phyloP scores from a whole-genome alignment of 2,797 vertebrate genomes.

The Orientallactaga sibirica region DNA sequence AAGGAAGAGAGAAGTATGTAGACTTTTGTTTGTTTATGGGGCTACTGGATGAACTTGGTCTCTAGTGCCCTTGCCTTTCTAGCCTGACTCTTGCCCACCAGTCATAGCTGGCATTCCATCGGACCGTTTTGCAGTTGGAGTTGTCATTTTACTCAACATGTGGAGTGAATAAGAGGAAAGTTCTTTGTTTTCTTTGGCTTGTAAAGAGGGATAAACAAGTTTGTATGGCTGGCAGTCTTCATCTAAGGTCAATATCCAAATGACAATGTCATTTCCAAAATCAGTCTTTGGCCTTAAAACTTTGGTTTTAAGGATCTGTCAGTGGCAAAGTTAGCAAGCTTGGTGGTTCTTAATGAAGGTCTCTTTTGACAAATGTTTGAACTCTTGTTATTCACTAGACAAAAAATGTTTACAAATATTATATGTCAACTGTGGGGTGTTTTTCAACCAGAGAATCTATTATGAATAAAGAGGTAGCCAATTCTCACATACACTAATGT shows the following conservation, averaged over 20 bases:
- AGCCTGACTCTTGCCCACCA: neutral
- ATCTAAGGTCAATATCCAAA: conserved; percentile 40
- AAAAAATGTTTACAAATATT: conserved; percentile 24
- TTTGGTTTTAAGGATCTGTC: conserved; percentile 23
- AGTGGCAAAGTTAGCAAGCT: conserved; percentile 27
- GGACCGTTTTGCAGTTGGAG: conserved; percentile 2
- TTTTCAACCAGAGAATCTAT: conserved; percentile 46
- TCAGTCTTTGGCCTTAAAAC: conserved; percentile 42
- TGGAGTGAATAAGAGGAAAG: conserved; percentile 13
- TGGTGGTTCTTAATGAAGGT: conserved; percentile 43
- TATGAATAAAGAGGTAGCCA: conserved; percentile 33
- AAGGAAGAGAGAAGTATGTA: conserved; percentile 51
- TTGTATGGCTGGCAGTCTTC: neutral
- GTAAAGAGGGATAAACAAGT: conserved; percentile 3
- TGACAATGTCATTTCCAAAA: conserved; percentile 34
- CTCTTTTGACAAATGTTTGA: conserved; percentile 23
- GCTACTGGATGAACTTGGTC: neutral
- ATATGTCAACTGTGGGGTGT: conserved; percentile 1
- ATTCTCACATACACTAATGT: too few relatives aligned
- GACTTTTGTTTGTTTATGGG: conserved; percentile 42
- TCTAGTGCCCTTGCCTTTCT: neutral
- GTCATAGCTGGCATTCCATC: conserved; percentile 28
- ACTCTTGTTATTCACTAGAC: conserved; percentile 46
- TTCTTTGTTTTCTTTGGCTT: conserved; percentile 34
- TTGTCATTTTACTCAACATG: conserved; percentile 5